A percentile compares a stretch with the other conserved stretches of the same genome.
Evolutionary conservation across 2,888 invertebrate species (phyloP).

Genomic region (Horisme vitalbata): DNA sequence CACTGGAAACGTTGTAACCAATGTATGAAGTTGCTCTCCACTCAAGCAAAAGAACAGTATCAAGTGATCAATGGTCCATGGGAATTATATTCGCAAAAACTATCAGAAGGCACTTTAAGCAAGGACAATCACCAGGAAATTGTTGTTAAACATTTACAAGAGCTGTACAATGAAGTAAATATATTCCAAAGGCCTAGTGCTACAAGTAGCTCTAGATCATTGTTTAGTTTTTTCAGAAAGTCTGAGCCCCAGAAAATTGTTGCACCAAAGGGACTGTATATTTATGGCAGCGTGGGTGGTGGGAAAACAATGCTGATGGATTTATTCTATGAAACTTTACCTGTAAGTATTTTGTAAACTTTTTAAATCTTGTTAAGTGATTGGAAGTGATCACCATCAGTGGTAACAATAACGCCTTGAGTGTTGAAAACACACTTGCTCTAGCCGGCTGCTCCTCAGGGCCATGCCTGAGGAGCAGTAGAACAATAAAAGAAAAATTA

Average conservation of each 20-base stretch:
- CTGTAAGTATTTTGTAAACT: conserved; percentile 51
- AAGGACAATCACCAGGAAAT: conserved; percentile 88
- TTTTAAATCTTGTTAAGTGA: too few species aligned
- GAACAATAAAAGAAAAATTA: too few species aligned
- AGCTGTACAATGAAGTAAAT: conserved; percentile 85
- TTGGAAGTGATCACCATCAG: too few species aligned
- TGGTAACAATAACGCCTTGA: too few species aligned
- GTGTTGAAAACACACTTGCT: too few species aligned
- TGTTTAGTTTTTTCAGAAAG: conserved; percentile 67
- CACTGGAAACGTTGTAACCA: conserved; percentile 58
- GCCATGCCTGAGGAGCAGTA: too few species aligned
- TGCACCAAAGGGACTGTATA: conserved; percentile 91
- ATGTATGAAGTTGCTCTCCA: conserved; percentile 60
- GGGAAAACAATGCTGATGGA: conserved; percentile 99
- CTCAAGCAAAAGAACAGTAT: conserved; percentile 49
- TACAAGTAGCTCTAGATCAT: conserved; percentile 42
- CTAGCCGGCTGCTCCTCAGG: too few species aligned
- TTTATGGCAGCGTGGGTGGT: conserved; percentile 95
- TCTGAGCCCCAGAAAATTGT: conserved; percentile 66
- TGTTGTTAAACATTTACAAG: conserved; percentile 87
- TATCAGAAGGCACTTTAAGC: conserved; percentile 82
- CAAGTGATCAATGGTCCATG: conserved; percentile 69
- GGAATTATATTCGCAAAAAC: conserved; percentile 80
- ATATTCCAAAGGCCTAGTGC: conserved; percentile 74
- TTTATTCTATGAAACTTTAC: conserved; percentile 90